A percentile compares a stretch with the other conserved stretches of the same genome.
phyloP scores from a whole-genome alignment of 2,113 vertebrate species.

The Penelope pileata region DNA sequence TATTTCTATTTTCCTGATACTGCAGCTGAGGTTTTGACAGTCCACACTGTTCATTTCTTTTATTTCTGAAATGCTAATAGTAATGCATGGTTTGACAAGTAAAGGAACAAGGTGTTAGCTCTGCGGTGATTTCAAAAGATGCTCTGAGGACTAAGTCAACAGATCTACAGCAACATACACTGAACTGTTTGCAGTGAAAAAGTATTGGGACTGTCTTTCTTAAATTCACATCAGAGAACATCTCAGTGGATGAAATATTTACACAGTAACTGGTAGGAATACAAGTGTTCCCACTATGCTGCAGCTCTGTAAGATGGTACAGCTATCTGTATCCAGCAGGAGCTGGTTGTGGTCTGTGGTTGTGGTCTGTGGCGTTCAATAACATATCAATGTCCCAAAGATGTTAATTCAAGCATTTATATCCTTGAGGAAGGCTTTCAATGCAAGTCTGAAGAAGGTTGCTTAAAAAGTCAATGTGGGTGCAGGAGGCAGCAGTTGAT shows the following conservation, averaged over 20 bases:
- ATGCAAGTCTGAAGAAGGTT: too few species aligned
- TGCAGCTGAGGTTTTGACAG: background rate
- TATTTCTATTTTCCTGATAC: background rate
- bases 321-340: background rate
- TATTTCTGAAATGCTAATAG: background rate
- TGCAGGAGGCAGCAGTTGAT: background rate
- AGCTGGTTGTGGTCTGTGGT: background rate
- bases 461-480: background rate
- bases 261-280: background rate
- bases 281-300: fast-evolving
- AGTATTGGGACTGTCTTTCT: background rate
- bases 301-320: background rate
- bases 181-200: background rate
- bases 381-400: background rate
- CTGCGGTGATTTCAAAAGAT: background rate
- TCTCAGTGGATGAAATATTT: background rate
- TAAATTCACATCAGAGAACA: background rate
- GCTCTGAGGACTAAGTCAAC: background rate
- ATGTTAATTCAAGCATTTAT: background rate
- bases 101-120: background rate
- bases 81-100: background rate
- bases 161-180: background rate
- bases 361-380: fast-evolving
- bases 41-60: background rate
- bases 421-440: background rate